phyloP scores from a whole-genome alignment of 2,113 vertebrate genomes.

The Campylorhamphus procurvoides region DNA sequence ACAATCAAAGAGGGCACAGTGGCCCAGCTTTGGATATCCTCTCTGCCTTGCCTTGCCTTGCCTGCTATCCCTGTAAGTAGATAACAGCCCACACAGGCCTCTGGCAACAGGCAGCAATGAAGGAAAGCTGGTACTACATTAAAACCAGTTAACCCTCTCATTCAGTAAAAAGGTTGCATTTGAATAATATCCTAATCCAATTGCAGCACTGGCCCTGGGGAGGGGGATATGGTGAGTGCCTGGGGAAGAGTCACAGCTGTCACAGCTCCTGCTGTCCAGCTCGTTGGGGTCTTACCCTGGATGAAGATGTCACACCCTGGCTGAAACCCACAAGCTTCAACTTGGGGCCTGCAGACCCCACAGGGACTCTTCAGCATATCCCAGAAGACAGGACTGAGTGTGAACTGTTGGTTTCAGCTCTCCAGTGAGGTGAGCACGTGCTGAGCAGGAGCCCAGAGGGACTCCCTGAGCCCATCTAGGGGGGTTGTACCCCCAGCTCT shows the following conservation, averaged over 20 bases:
- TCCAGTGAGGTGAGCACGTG: neutral
- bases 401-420: accelerated
- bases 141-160: conserved; percentile 32
- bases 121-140: conserved; percentile 1
- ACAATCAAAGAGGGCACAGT: accelerated
- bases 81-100: neutral
- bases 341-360: neutral
- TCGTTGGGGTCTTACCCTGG: accelerated
- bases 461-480: accelerated
- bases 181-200: conserved; percentile 57
- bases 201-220: conserved; percentile 1
- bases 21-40: neutral
- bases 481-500: neutral
- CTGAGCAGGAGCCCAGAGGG: neutral
- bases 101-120: conserved; percentile 35
- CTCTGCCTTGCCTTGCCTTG: neutral
- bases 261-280: neutral
- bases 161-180: conserved; percentile 21
- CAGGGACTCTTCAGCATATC: accelerated
- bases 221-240: neutral
- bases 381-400: neutral
- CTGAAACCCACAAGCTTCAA: neutral
- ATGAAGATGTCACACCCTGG: neutral
- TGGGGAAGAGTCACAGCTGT: neutral
- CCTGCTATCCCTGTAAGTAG: neutral